Evolutionary conservation across 2,113 vertebrate genomes (phyloP).

Genomic region (Phylloscopus trochiloides): DNA sequence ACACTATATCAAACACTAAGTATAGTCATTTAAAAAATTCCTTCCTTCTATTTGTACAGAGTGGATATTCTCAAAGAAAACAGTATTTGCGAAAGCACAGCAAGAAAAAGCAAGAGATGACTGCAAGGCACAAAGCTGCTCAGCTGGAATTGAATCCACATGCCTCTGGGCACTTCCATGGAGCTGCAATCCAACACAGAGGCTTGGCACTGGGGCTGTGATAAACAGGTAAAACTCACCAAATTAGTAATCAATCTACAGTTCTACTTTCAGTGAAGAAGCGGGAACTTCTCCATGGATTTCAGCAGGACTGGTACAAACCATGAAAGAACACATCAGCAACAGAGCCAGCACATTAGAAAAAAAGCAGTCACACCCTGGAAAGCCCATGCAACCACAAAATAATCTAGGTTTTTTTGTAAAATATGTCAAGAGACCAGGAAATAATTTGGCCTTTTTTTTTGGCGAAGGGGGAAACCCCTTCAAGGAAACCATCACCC

Average conservation of each 20-base stretch:
- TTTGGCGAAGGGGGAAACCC: not conserved
- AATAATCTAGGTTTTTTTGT: not conserved
- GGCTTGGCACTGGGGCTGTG: not conserved
- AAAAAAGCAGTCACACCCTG: not conserved
- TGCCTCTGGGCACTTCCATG: not conserved
- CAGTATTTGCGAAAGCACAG: not conserved
- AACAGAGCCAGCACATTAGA: not conserved
- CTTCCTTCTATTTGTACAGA: conserved; percentile 15
- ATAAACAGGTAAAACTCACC: not conserved
- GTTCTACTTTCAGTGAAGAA: not conserved
- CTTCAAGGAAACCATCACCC: not conserved
- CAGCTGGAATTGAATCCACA: not conserved
- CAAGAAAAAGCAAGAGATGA: not conserved
- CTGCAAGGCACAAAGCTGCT: not conserved
- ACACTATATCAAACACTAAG: conserved; percentile 48
- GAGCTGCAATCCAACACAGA: not conserved
- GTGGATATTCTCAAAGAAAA: not conserved
- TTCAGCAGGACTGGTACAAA: not conserved
- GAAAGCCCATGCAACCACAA: conserved; percentile 2
- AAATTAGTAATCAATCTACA: not conserved
- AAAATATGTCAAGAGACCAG: conserved; percentile 1
- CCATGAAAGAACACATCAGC: not conserved
- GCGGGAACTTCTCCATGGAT: not conserved
- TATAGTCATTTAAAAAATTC: conserved; percentile 35
- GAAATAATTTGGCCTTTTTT: conserved; percentile 17